Evolutionary conservation across 2,797 vertebrate species (phyloP).

Genomic region (Percopsis omiscomaycus): DNA sequence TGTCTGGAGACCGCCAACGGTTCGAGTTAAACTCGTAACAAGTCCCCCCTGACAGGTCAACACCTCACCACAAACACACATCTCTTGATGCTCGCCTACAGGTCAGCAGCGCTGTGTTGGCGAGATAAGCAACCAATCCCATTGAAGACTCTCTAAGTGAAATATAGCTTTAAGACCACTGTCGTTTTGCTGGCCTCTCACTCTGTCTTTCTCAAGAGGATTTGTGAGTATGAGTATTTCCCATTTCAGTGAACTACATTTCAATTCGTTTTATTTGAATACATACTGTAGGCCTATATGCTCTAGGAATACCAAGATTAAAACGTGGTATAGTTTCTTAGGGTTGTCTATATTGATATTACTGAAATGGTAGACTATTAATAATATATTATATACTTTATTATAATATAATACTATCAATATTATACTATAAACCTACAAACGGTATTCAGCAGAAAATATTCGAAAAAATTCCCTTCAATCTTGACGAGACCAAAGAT

Average conservation of each 20-base stretch:
- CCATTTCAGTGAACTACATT: too few species aligned
- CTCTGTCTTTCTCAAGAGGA: neutral
- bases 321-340: too few species aligned
- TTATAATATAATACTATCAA: too few species aligned
- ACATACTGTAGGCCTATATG: too few species aligned
- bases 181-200: conserved; percentile 33
- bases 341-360: too few species aligned
- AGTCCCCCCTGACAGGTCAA: conserved; percentile 76
- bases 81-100: conserved; percentile 67
- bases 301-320: too few species aligned
- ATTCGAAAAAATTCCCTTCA: conserved; percentile 8
- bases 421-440: too few species aligned
- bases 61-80: conserved; percentile 72
- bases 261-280: too few species aligned
- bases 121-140: conserved; percentile 67
- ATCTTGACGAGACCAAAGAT: conserved; percentile 28
- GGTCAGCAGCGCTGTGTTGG: conserved; percentile 67
- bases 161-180: conserved; percentile 44
- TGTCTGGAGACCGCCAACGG: conserved; percentile 76
- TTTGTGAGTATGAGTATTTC: conserved; percentile 11
- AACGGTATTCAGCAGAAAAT: too few species aligned
- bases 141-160: conserved; percentile 51
- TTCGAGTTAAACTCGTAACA: conserved; percentile 75
- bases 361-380: too few species aligned
- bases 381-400: too few species aligned